Percentiles rank a stretch among this genome's conserved stretches.
These are phyloP conservation scores for Sinonovacula constricta DNA, from an alignment of 1,140 invertebrate species.

Conservation along the genomic window DNA sequence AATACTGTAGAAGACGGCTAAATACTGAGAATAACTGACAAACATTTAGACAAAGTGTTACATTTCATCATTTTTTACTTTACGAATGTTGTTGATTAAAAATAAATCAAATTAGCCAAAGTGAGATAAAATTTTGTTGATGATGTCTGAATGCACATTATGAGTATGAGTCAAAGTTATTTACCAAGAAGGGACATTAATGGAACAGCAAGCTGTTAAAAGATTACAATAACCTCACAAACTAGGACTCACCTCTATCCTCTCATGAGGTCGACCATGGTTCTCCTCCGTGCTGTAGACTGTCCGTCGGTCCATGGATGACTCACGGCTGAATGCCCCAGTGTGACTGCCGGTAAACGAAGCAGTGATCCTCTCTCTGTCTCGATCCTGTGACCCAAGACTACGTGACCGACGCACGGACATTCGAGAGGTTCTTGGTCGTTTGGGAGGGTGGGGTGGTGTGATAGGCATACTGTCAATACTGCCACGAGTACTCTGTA, in stretches of 20 bases:
- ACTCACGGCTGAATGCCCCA: not conserved
- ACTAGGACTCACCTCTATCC: slow-evolving; percentile 69
- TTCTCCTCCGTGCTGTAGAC: slow-evolving; percentile 53
- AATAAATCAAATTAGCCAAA: too few relatives aligned
- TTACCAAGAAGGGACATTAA: too few relatives aligned
- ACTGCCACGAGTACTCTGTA: slow-evolving; percentile 59
- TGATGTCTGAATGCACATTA: too few relatives aligned
- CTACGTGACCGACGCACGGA: slow-evolving; percentile 59
- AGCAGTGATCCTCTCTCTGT: slow-evolving; percentile 7
- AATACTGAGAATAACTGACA: too few relatives aligned
- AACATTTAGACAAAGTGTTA: too few relatives aligned
- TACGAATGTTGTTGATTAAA: too few relatives aligned
- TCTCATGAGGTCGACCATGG: slow-evolving; percentile 56
- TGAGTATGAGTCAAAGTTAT: too few relatives aligned
- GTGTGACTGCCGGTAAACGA: not conserved
- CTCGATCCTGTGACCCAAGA: slow-evolving; percentile 45
- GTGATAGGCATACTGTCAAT: slow-evolving; percentile 63
- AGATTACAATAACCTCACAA: too few relatives aligned
- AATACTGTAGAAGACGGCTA: too few relatives aligned
- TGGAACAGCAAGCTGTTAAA: too few relatives aligned
- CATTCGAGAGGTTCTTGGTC: slow-evolving; percentile 55
- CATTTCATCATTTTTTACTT: too few relatives aligned
- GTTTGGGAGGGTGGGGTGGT: slow-evolving; percentile 62
- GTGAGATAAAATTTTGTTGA: too few relatives aligned
- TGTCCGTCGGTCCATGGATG: slow-evolving; percentile 5